These are phyloP conservation scores for Drosophila limbata DNA, from an alignment of 2,888 invertebrate genomes.

Conservation along the genomic window DNA sequence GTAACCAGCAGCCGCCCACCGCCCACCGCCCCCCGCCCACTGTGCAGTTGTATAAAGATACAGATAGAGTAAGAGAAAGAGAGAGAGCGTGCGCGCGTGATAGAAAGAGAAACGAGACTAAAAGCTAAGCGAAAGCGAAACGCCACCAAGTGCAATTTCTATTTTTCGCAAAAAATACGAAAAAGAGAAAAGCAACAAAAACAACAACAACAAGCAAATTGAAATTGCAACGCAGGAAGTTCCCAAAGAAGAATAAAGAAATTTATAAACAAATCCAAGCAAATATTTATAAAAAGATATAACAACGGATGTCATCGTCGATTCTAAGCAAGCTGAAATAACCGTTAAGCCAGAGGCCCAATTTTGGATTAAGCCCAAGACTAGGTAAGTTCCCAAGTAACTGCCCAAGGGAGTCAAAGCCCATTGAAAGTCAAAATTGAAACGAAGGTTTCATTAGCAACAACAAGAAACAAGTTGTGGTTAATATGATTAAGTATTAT, in stretches of 20 bases:
- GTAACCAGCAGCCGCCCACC: not conserved
- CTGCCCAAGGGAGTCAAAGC: not conserved
- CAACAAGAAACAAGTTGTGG: slow-evolving; percentile 4
- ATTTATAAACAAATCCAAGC: slow-evolving; percentile 53
- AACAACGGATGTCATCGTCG: slow-evolving; percentile 47
- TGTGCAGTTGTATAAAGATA: slow-evolving; percentile 34
- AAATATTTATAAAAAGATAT: slow-evolving; percentile 18
- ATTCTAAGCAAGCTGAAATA: not conserved
- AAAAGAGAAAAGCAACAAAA: slow-evolving; percentile 24
- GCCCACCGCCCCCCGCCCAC: slow-evolving; percentile 9
- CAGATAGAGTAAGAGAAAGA: slow-evolving; percentile 8
- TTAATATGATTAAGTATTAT: slow-evolving; percentile 21
- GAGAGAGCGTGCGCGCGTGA: slow-evolving; percentile 12
- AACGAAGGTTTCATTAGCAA: slow-evolving; percentile 45
- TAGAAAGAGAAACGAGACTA: slow-evolving; percentile 32
- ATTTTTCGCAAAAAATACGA: slow-evolving; percentile 41
- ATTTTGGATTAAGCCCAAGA: slow-evolving; percentile 44
- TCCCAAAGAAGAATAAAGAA: slow-evolving; percentile 41
- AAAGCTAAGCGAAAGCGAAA: slow-evolving; percentile 54
- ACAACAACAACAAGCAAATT: slow-evolving; percentile 25
- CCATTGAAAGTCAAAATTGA: slow-evolving; percentile 3
- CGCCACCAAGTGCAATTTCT: slow-evolving; percentile 67
- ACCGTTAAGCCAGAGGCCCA: not conserved
- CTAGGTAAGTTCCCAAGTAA: slow-evolving; percentile 56
- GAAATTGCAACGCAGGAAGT: slow-evolving; percentile 61